phyloP scores from a whole-genome alignment of 2,888 invertebrate genomes.

The Druceiella hillmani region DNA sequence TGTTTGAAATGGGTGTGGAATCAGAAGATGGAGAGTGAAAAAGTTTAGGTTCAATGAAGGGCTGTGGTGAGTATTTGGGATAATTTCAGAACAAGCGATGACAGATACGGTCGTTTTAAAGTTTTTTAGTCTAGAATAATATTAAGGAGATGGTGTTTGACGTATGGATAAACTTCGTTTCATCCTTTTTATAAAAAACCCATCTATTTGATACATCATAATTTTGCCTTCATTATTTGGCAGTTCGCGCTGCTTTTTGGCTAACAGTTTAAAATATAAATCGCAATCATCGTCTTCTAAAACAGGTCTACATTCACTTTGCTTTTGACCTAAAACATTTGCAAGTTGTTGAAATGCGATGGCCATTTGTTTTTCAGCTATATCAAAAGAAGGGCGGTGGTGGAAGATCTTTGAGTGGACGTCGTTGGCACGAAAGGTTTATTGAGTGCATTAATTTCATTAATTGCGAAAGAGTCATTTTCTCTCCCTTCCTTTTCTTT shows the following conservation, averaged over 20 bases:
- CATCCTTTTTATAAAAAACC: slow-evolving; percentile 21
- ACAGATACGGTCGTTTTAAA: too few relatives aligned
- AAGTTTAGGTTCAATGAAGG: too few relatives aligned
- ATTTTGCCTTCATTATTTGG: slow-evolving; percentile 18
- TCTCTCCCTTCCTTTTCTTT: too few relatives aligned
- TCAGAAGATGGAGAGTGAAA: too few relatives aligned
- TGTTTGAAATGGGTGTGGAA: too few relatives aligned
- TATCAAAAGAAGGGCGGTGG: slow-evolving; percentile 2
- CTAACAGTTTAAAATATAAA: slow-evolving; percentile 24
- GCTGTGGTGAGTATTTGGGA: too few relatives aligned
- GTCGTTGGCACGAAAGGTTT: too few relatives aligned
- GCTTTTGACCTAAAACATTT: slow-evolving; percentile 7
- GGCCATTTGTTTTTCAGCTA: slow-evolving; percentile 6
- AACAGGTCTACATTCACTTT: background rate
- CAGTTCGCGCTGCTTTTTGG: too few relatives aligned
- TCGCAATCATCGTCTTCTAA: slow-evolving; percentile 26
- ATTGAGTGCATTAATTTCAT: too few relatives aligned
- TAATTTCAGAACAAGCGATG: too few relatives aligned
- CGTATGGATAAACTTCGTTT: slow-evolving; percentile 13
- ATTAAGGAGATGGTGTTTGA: slow-evolving; percentile 12
- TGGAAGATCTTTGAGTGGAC: slow-evolving; percentile 2
- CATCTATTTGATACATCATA: slow-evolving; percentile 21
- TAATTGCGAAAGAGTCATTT: too few relatives aligned
- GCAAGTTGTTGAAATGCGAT: slow-evolving; percentile 5
- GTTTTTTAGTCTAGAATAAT: slow-evolving; percentile 11